Percentiles rank a stretch among this genome's conserved stretches.
Evolutionary conservation across 2,797 vertebrate genomes (phyloP).

Genomic region (Crenichthys baileyi): DNA sequence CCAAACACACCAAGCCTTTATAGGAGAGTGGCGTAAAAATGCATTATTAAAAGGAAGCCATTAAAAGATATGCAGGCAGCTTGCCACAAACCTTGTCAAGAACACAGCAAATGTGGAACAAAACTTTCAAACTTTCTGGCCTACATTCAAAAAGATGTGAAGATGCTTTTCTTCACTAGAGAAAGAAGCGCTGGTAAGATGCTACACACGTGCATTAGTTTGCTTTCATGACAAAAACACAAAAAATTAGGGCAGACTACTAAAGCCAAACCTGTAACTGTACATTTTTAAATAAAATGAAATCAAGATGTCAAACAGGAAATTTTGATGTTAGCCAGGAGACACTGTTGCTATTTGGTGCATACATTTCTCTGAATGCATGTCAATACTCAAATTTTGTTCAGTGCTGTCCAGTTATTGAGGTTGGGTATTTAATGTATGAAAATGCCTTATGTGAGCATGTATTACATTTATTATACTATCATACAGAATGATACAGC

Average conservation of each 20-base stretch:
- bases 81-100: not conserved
- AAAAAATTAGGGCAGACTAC: not conserved
- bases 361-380: not conserved
- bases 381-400: not conserved
- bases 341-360: not conserved
- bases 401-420: not conserved
- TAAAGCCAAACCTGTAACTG: not conserved
- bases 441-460: not conserved
- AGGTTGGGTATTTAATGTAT: not conserved
- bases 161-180: not conserved
- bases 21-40: not conserved
- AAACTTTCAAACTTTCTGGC: not conserved
- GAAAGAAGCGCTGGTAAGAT: not conserved
- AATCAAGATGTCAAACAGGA: not conserved
- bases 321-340: not conserved
- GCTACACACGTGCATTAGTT: not conserved
- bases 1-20: not conserved
- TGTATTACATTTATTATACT: not conserved
- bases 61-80: not conserved
- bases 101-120: not conserved
- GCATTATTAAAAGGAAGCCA: not conserved
- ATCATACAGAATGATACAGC: not conserved
- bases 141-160: not conserved
- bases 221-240: not conserved
- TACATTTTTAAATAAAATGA: not conserved